Evolutionary conservation across 2,113 vertebrate genomes (phyloP), one percentile per base, ranked within the genome.

Genomic region (Lophotis ruficrista): DNA sequence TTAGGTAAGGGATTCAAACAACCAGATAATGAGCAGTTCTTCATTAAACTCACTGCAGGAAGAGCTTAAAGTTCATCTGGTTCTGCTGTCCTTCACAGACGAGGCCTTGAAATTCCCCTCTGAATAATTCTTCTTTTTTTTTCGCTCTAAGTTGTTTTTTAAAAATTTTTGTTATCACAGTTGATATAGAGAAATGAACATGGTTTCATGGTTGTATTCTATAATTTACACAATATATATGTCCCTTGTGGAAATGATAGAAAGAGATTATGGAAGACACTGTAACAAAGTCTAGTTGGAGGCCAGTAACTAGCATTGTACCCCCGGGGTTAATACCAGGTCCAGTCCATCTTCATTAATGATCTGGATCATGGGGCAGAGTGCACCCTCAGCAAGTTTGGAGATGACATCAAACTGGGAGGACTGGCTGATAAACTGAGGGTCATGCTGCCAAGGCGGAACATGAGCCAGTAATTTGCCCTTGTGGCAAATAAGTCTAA

Each of bases 11-110:
- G 24, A 79, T 58, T 53, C 38, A 76, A 92, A n/a, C 24, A 72
- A 90, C 7, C 21, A 38, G 13, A 54, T 93, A 89, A 91, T 95
- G 70, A 91, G 24, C 38, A 81, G 31, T 37, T 87, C 47, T 96
- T 95, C 70, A 80, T 60, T 95, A 82, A 89, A 83, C 11, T 82
- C 28, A 14, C 73, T 61, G 41, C 37, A 87, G 51, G 30, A 90
- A 70, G 61, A 76, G 22, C 48, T 56, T 37, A 45, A 82, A 85
- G 84, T 91, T 93, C 69, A 65, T 45, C 35, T 83, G 10, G 3
- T 88, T 91, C 53, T 83, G 53, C 27, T 61, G 24, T 79, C 81
- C 62, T 94, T 93, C 85, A 80, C 5, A 80, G 48, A 90, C 10
- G 28, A 90, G 33, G 33, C 30, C 38, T 65, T 87, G 62, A 87